Evolutionary conservation across 2,888 invertebrate genomes (phyloP).

Genomic region (Chrysolina haemoptera): DNA sequence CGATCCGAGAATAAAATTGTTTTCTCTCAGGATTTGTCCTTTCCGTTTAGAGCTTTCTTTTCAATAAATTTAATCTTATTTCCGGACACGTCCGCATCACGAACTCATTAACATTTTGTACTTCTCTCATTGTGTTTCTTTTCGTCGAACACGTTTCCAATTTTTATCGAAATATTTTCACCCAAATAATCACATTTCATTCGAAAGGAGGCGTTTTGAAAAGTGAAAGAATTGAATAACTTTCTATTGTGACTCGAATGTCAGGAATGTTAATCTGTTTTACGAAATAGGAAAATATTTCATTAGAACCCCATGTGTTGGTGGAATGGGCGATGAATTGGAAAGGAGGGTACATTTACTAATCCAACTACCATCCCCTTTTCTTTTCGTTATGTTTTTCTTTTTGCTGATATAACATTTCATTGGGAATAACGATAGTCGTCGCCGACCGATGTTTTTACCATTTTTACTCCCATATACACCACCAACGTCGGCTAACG

Average conservation of each 20-base stretch:
- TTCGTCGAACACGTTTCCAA: neutral
- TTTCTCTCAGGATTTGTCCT: constrained; percentile 17
- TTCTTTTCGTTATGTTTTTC: too few relatives aligned
- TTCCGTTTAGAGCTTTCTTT: constrained; percentile 18
- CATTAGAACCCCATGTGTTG: neutral
- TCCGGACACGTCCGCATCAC: constrained; percentile 27
- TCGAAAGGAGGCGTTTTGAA: neutral
- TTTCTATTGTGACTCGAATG: neutral
- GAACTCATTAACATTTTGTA: constrained; percentile 28
- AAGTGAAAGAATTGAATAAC: constrained; percentile 8
- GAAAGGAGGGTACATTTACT: neutral
- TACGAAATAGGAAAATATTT: neutral
- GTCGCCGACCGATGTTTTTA: too few relatives aligned
- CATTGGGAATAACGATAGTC: too few relatives aligned
- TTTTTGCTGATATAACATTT: too few relatives aligned
- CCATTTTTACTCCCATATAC: too few relatives aligned
- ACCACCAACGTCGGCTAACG: too few relatives aligned
- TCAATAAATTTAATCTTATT: constrained; percentile 25
- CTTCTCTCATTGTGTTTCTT: constrained; percentile 17
- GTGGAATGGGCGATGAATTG: neutral
- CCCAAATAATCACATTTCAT: neutral
- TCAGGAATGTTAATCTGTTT: constrained; percentile 6
- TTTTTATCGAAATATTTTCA: constrained; percentile 8
- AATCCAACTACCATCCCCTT: too few relatives aligned
- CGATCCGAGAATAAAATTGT: neutral